Base-by-base conservation (phyloP, 2,113 vertebrate genomes). In the Ameiurus melas region DNA sequence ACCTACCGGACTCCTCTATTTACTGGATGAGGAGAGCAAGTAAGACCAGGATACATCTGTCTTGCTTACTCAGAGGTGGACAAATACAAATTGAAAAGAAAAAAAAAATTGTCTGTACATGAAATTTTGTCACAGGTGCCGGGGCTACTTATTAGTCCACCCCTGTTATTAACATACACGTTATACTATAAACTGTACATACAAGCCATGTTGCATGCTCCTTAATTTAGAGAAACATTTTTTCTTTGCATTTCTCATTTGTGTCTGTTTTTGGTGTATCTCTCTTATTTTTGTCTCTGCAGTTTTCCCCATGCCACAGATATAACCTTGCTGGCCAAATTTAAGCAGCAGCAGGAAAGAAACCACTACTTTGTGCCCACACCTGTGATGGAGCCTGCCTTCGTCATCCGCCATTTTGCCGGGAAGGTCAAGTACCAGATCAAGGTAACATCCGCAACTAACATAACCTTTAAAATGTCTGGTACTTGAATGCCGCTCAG, bases 21-120 rank as follows among this genome's bases (percentile, higher is more conserved):
- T 99, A 87, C 95, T 99, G 89, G 98, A 99, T 53, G 98, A 99
- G 93, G 98, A 99, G 95, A 99, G 98, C 98, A 99, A 98, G 98
- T 99, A 96, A 94, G 57, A 33, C 3, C 19, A n/a, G 68, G 36
- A 71, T 1, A 55, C 9, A 12, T 75, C 19, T 43, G 9, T 43
- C 36, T 43, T 75, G 39, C 19, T 73, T 73, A 7, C 3, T 75
- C 9, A 75, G 71, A 19, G 71, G 36, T 75, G 71, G 9, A 43
- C 71, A 43, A 14, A 51, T 47, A 47, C 8, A 2, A 25, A 71
- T 71, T 20, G 1, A 51, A 27, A 51, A 33, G 16, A 51, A 22
- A 36, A 36, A 25, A 53, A n/a, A 22, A 79, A 39, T 73, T 20
- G 33, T 17, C 68, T 39, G 17, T 2, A 77, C 12, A 27, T 3